Evolutionary conservation across 2,888 invertebrate species (phyloP), one percentile per base, ranked within the genome.

Genomic region (Cerceris rybyensis): DNA sequence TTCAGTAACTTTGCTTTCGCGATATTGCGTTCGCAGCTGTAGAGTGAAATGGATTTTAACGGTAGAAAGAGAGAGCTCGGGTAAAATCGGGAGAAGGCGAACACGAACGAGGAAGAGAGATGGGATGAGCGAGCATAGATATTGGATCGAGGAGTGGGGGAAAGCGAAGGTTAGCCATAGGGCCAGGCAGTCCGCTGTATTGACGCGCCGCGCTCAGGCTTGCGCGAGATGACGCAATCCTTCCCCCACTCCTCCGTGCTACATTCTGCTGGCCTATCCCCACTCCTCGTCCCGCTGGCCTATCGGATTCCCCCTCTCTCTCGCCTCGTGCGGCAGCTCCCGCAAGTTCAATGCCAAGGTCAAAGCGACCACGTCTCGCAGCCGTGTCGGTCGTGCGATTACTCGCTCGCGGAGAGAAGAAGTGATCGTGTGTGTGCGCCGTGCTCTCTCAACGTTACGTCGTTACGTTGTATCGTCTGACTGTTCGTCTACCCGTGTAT

Each of bases 341-440:
- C 83, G 75, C 91, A 92, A 92, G 92, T 92, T 92, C 92, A 92
- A 92, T 92, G 92, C 91, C 92, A 92, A 92, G 92, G 92, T 92
- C 92, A 92, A 86, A 89, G 89, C 88, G 87, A 88, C 86, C 88
- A 86, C 88, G 90, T 88, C 89, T 86, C 82, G 87, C 84, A 88
- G 80, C 85, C 78, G 82, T 85, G 90, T 88, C 88, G 90, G 88
- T 88, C 88, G 90, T 81, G 81, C 28, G 28, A 28, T 82, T 84
- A 88, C 88, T 88, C 88, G 89, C 76, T 88, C 86, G 61, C 75
- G 71, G 75, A 77, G 84, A 81, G 76, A 80, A 83, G 84, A 80
- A 85, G 81, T 81, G 79, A 72, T 79, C 70, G 82, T 75, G 78
- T 77, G 70, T 78, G 70, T 77, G 55, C 43, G 43, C 70, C 58